These are phyloP conservation scores for Lamproptera curius DNA, from an alignment of 2,888 invertebrate species.

Conservation along the genomic window DNA sequence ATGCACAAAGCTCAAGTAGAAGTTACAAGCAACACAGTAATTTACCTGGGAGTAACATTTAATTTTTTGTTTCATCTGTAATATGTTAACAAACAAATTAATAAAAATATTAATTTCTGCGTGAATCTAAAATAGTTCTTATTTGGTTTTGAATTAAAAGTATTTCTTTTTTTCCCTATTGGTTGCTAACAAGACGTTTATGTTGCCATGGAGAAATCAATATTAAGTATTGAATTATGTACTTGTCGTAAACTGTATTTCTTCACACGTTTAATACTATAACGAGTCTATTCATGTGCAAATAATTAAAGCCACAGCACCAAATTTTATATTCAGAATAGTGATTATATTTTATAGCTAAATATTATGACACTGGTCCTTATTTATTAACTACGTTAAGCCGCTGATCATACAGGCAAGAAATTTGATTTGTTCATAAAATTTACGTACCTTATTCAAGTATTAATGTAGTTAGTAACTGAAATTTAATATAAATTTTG, in stretches of 20 bases:
- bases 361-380: too few species aligned
- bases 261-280: too few species aligned
- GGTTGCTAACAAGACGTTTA: slow-evolving; percentile 24
- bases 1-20: slow-evolving; percentile 9
- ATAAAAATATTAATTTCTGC: neutral
- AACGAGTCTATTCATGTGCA: too few species aligned
- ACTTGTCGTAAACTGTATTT: too few species aligned
- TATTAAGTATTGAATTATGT: slow-evolving; percentile 31
- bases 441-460: too few species aligned
- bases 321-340: too few species aligned
- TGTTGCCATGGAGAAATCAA: slow-evolving; percentile 45
- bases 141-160: neutral
- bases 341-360: too few species aligned
- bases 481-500: too few species aligned
- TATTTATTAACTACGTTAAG: too few species aligned
- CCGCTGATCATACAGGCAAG: slow-evolving; percentile 5
- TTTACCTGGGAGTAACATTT: slow-evolving; percentile 61
- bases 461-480: too few species aligned
- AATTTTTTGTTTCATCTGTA: slow-evolving; percentile 55
- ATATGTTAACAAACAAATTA: slow-evolving; percentile 17
- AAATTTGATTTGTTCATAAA: too few species aligned
- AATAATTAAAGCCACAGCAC: too few species aligned
- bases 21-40: slow-evolving; percentile 19
- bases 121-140: slow-evolving; percentile 2
- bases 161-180: neutral